Evolutionary conservation across 2,888 invertebrate species (phyloP).

Genomic region (Chesias legatella): DNA sequence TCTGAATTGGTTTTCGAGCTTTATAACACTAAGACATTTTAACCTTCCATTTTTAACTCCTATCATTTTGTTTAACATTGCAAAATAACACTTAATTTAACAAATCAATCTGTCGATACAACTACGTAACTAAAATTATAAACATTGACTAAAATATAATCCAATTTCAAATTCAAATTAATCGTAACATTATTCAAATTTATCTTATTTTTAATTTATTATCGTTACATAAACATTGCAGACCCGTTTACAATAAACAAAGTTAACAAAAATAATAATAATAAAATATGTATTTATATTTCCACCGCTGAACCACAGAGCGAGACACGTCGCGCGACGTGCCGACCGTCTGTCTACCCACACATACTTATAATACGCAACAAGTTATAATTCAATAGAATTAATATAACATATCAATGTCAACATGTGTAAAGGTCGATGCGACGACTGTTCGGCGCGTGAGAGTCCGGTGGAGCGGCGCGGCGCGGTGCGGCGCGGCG

Average conservation of each 20-base stretch:
- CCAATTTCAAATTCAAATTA: slow-evolving; percentile 72
- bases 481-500: slow-evolving; percentile 36
- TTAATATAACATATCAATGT: slow-evolving; percentile 80
- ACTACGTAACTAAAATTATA: slow-evolving; percentile 59
- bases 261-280: slow-evolving; percentile 71
- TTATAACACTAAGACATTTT: slow-evolving; percentile 76
- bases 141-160: slow-evolving; percentile 77
- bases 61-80: slow-evolving; percentile 73
- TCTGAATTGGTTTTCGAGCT: slow-evolving; percentile 78
- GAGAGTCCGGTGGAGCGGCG: slow-evolving; percentile 26
- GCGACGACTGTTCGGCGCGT: slow-evolving; percentile 55
- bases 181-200: slow-evolving; percentile 61
- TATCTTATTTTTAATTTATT: slow-evolving; percentile 65
- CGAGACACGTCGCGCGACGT: slow-evolving; percentile 26
- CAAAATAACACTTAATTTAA: slow-evolving; percentile 73
- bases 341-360: slow-evolving; percentile 35
- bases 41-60: slow-evolving; percentile 69
- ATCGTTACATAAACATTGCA: slow-evolving; percentile 70
- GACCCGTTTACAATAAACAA: slow-evolving; percentile 76
- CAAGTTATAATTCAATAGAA: slow-evolving; percentile 79
- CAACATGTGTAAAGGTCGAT: slow-evolving; percentile 79
- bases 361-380: slow-evolving; percentile 74
- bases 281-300: slow-evolving; percentile 54
- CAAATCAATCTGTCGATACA: slow-evolving; percentile 63
- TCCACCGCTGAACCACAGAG: slow-evolving; percentile 62